Conservation (phyloP, 2,888 invertebrate genomes). For the Apotomis betuletana region DNA sequence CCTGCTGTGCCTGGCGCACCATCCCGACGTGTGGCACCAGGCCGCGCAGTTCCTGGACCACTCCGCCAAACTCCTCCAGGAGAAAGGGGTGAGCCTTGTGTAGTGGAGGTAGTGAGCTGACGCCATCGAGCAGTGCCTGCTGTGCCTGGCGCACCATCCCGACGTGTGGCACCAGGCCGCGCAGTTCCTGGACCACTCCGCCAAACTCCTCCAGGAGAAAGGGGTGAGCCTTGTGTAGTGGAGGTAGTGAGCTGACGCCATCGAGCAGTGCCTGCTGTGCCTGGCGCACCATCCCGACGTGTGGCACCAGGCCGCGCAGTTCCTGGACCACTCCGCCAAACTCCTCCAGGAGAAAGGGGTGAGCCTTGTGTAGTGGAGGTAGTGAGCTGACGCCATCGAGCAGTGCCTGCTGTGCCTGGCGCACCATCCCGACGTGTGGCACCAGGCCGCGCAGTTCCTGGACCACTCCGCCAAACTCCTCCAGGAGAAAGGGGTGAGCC, state of each 20-base stretch:
- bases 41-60: too few relatives aligned
- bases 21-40: too few relatives aligned
- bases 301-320: constrained; percentile 99
- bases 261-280: constrained; percentile 98
- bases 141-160: constrained; percentile 97
- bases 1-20: too few relatives aligned
- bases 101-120: too few relatives aligned
- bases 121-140: constrained; percentile 41
- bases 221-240: constrained; percentile 85
- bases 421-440: too few relatives aligned
- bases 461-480: too few relatives aligned
- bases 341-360: constrained; percentile 97
- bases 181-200: constrained; percentile 97
- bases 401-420: too few relatives aligned
- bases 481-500: too few relatives aligned
- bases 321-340: constrained; percentile 97
- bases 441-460: too few relatives aligned
- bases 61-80: too few relatives aligned
- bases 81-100: too few relatives aligned
- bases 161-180: constrained; percentile 99
- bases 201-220: constrained; percentile 96
- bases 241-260: constrained; percentile 80
- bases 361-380: constrained; percentile 53
- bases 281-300: constrained; percentile 99
- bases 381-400: too few relatives aligned